Conservation (phyloP, 1,140 invertebrate species). For the Drosophila saltans region DNA sequence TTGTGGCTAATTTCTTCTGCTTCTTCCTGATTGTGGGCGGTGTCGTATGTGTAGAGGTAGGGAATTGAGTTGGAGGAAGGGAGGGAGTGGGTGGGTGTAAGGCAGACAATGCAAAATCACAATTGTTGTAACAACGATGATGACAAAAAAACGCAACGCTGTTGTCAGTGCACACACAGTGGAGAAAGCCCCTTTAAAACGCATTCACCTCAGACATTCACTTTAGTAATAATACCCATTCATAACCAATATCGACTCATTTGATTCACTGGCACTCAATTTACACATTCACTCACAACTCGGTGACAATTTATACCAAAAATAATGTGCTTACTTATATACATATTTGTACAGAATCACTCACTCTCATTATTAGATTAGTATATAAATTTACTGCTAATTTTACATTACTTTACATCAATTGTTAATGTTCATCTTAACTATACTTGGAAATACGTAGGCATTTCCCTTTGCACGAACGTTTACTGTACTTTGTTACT, state of each 20-base stretch:
- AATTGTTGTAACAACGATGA: too few relatives aligned
- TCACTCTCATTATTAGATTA: constrained; percentile 10
- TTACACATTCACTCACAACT: neutral
- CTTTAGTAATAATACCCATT: neutral
- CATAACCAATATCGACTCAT: neutral
- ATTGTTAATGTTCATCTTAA: constrained; percentile 47
- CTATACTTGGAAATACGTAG: constrained; percentile 37
- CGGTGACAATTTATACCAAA: neutral
- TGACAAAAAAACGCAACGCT: constrained; percentile 51
- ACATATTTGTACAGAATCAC: constrained; percentile 16
- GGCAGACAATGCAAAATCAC: neutral
- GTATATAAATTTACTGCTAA: constrained; percentile 54
- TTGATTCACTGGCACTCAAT: neutral
- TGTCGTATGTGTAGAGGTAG: neutral
- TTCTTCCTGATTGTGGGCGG: neutral
- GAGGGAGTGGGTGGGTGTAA: neutral
- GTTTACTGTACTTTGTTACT: constrained; percentile 29
- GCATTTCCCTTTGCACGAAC: constrained; percentile 37
- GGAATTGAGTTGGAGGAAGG: neutral
- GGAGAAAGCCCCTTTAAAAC: constrained; percentile 23
- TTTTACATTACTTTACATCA: constrained; percentile 70
- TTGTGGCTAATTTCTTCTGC: neutral
- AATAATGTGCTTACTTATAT: constrained; percentile 12
- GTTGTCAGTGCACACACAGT: constrained; percentile 11
- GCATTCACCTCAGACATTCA: constrained; percentile 7